phyloP scores from a whole-genome alignment of 30 jellyfish, hydroid and myxozoan genomes.

The Morbakka virulenta region DNA sequence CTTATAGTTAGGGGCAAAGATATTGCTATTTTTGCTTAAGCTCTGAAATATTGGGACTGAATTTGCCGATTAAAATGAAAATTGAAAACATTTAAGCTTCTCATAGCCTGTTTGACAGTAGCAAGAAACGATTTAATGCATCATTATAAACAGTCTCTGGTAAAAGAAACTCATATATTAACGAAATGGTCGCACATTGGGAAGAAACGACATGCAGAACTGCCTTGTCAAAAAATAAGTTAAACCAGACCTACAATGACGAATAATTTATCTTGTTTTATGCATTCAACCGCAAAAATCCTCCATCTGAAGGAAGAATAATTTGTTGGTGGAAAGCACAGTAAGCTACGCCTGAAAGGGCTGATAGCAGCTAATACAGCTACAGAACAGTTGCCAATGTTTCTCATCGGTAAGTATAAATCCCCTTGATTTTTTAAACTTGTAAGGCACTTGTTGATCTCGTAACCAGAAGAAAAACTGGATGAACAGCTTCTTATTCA shows the following conservation, averaged over 20 bases:
- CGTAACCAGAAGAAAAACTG: neutral
- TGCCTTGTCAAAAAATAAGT: neutral
- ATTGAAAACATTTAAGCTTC: no score
- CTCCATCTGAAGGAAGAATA: neutral
- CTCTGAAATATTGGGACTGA: no score
- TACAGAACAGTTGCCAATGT: neutral
- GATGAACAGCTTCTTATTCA: neutral
- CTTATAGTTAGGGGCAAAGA: no score
- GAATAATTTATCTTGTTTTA: neutral
- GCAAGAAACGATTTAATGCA: no score
- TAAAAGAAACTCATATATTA: neutral
- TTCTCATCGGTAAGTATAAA: neutral
- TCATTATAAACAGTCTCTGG: no score
- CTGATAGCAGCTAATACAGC: neutral
- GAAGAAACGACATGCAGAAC: constrained; percentile 1
- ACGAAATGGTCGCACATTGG: constrained; percentile 1
- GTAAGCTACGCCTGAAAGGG: neutral
- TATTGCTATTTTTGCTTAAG: no score
- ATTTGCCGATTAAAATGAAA: no score
- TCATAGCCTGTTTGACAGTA: no score
- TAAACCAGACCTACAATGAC: neutral
- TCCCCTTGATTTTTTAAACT: neutral
- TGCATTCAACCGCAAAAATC: neutral
- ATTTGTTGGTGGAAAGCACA: constrained; percentile 11
- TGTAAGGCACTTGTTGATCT: constrained; percentile 3